Base-by-base conservation (phyloP, 1,140 invertebrate species). In the Ips nitidus region DNA sequence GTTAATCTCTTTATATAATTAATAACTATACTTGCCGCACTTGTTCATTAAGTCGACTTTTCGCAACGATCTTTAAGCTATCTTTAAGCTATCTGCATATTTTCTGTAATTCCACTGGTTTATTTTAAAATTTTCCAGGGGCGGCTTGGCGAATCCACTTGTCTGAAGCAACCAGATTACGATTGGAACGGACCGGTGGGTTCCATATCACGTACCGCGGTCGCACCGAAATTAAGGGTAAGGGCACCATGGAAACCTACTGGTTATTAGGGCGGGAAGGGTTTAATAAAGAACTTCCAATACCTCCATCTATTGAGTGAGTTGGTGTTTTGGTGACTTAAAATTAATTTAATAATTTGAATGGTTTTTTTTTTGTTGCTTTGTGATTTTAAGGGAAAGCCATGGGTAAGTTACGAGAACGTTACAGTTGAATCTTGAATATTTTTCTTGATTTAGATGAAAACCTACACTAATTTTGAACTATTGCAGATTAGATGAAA, bases 221-320 rank as follows among this genome's bases (percentile, higher is more conserved):
- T 1, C 83, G 88, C 57, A 94, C 91, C 1, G 90, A 93, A 72
- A 84, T 97, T 56, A 95, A 95, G 83, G 94, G 94, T 55, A 96
- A 95, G 84, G 94, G 94, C 43, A 87, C 87, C 77, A 91, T 94
- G 89, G 88, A 89, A 68, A 97, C 94, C 1, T 97, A 93, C 81
- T 97, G 94, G 94, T 82, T 97, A 53, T 83, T 92, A 41, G 93
- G 94, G 22, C 79, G 78, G 61, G 72, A 91, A 55, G 93, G 92
- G 38, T 96, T 95, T 78, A 89, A 93, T 73, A 94, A 94, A 81
- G 85, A 88, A 40, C 82, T 96, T 5, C 94, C 94, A 4, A 85
- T 84, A 41, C 92, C 92, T 56, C 91, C 91, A 2, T 86, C 89
- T 2, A 84, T 93, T 45, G 88, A 89, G 92, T 93, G 82, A 88